phyloP scores from a whole-genome alignment of 2,888 invertebrate genomes.

The Imbricaverruca yamaguchii region DNA sequence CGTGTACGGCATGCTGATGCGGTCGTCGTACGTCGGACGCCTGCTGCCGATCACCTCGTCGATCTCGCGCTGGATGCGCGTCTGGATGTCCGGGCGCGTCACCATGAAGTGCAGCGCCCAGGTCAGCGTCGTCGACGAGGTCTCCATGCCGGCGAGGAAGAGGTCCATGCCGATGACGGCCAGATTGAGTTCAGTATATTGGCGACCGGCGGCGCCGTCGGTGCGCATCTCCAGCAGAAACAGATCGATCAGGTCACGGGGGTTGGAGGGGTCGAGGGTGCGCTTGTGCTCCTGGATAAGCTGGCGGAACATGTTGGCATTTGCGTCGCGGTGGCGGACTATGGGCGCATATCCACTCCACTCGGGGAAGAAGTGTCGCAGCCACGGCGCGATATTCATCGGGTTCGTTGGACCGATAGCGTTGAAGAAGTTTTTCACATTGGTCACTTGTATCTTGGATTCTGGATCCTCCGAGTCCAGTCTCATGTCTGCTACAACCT shows the following conservation, averaged over 20 bases:
- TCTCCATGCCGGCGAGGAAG: slow-evolving; percentile 23
- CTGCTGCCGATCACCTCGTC: slow-evolving; percentile 25
- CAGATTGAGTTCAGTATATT: background rate
- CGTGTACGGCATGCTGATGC: background rate
- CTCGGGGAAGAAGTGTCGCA: background rate
- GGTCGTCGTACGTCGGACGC: background rate
- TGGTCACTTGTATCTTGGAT: background rate
- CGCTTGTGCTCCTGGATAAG: background rate
- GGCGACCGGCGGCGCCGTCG: background rate
- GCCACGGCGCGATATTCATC: background rate
- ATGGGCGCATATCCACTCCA: background rate
- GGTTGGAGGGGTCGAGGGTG: background rate
- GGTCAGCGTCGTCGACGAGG: slow-evolving; percentile 4
- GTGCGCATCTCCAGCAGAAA: background rate
- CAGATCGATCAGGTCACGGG: background rate
- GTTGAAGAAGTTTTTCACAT: background rate
- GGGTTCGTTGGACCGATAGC: background rate
- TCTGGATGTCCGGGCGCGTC: slow-evolving; percentile 27
- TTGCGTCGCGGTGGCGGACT: background rate
- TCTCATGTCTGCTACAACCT: background rate
- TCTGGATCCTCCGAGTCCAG: background rate
- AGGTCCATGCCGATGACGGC: slow-evolving; percentile 9
- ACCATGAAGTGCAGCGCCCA: slow-evolving; percentile 24
- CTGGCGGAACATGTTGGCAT: background rate
- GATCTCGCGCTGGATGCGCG: slow-evolving; percentile 33